phyloP scores from a whole-genome alignment of 1,140 invertebrate species.

The Diachasmimorpha longicaudata region DNA sequence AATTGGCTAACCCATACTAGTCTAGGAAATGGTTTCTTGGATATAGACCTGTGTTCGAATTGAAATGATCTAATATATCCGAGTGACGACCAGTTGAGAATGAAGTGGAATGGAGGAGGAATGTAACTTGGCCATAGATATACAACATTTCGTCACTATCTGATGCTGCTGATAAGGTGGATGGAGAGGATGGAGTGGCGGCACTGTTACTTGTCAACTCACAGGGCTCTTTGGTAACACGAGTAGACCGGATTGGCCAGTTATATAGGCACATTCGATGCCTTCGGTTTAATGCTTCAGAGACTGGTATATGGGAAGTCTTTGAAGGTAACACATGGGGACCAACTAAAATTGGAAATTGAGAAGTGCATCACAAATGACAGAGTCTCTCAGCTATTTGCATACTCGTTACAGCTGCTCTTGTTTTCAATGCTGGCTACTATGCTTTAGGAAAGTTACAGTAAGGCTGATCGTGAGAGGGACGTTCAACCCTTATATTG shows the following conservation, averaged over 20 bases:
- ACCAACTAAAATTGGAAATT: neutral
- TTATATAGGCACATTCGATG: neutral
- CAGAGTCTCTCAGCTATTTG: neutral
- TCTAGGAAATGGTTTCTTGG: neutral
- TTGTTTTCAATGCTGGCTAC: too few relatives aligned
- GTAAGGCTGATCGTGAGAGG: too few relatives aligned
- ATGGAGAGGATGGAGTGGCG: too few relatives aligned
- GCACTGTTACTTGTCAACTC: neutral
- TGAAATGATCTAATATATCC: too few relatives aligned
- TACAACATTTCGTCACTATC: neutral
- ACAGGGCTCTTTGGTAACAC: slow-evolving; percentile 3
- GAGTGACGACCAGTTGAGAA: neutral
- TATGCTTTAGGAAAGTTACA: too few relatives aligned
- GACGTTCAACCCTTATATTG: too few relatives aligned
- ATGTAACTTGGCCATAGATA: neutral
- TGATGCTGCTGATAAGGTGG: neutral
- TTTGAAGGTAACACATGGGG: neutral
- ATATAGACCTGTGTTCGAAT: too few relatives aligned
- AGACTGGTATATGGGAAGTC: neutral
- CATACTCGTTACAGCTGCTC: neutral
- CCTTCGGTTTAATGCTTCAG: neutral
- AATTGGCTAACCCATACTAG: neutral
- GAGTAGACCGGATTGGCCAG: neutral
- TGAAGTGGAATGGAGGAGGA: neutral
- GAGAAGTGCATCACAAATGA: slow-evolving; percentile 1